These are phyloP conservation scores for Tromatobia lineatoria DNA, from an alignment of 2,888 invertebrate species.

Conservation along the genomic window DNA sequence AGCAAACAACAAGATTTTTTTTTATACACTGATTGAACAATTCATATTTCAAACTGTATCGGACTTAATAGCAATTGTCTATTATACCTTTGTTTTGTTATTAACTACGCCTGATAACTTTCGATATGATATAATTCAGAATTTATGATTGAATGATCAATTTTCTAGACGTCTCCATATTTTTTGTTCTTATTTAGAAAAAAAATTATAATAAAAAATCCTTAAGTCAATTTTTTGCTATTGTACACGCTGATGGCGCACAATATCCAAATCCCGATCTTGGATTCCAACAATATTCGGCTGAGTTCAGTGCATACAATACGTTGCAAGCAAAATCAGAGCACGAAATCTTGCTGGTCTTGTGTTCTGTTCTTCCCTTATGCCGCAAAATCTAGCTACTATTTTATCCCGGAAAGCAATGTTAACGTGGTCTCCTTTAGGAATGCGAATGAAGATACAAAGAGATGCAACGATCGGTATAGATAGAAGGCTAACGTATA, in stretches of 20 bases:
- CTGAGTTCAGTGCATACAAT: not conserved
- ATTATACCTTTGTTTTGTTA: no score
- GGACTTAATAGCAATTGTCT: no score
- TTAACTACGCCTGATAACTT: no score
- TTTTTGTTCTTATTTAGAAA: no score
- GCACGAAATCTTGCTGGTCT: not conserved
- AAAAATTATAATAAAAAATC: no score
- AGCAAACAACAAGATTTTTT: not conserved
- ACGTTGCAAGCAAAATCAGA: not conserved
- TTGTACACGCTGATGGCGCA: no score
- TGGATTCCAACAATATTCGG: not conserved
- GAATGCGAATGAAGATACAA: conserved; percentile 2
- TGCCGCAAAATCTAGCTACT: not conserved
- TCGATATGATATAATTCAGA: no score
- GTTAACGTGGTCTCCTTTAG: not conserved
- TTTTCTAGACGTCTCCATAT: no score
- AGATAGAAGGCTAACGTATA: not conserved
- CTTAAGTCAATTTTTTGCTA: no score
- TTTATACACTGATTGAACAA: not conserved
- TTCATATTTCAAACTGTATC: no score
- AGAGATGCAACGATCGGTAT: not conserved
- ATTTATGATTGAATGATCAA: no score
- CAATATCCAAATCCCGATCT: no score
- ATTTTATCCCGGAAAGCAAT: not conserved
- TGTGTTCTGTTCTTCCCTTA: not conserved